Conservation (phyloP, 1,140 invertebrate genomes). For the Gryon sp. region DNA sequence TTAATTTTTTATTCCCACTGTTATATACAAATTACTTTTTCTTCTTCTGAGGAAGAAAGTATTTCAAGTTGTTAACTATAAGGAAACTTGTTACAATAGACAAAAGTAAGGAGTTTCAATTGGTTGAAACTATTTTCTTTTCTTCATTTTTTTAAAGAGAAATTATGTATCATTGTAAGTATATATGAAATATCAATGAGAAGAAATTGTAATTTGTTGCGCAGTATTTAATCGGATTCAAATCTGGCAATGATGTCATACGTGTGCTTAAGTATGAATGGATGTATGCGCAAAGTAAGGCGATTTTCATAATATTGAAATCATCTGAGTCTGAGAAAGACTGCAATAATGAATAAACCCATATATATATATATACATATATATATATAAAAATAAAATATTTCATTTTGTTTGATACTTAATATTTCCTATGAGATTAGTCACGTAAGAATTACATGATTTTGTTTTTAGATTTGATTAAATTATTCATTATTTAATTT, state of each 20-base stretch:
- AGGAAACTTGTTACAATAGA: too few relatives aligned
- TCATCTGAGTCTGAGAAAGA: conserved; percentile 54
- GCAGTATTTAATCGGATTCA: conserved; percentile 45
- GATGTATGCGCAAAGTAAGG: conserved; percentile 54
- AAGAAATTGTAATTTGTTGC: conserved; percentile 46
- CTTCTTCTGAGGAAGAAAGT: too few relatives aligned
- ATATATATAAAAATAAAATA: too few relatives aligned
- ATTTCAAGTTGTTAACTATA: conserved; percentile 1
- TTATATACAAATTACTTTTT: conserved; percentile 25
- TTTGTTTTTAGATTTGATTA: too few relatives aligned
- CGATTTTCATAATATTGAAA: conserved; percentile 57
- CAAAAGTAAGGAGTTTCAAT: too few relatives aligned
- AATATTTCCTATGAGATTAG: neutral
- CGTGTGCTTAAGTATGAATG: conserved; percentile 55
- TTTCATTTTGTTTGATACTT: conserved; percentile 5
- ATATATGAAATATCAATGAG: conserved; percentile 34
- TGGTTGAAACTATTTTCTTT: too few relatives aligned
- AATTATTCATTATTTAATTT: too few relatives aligned
- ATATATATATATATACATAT: conserved; percentile 28
- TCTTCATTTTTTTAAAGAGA: conserved; percentile 15
- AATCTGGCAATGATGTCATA: conserved; percentile 51
- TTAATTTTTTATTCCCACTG: conserved; percentile 15
- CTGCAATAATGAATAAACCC: conserved; percentile 60
- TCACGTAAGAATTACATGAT: too few relatives aligned
- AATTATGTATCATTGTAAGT: conserved; percentile 34